Base-by-base conservation (phyloP, 2,113 vertebrate species). In the Perccottus glenii region DNA sequence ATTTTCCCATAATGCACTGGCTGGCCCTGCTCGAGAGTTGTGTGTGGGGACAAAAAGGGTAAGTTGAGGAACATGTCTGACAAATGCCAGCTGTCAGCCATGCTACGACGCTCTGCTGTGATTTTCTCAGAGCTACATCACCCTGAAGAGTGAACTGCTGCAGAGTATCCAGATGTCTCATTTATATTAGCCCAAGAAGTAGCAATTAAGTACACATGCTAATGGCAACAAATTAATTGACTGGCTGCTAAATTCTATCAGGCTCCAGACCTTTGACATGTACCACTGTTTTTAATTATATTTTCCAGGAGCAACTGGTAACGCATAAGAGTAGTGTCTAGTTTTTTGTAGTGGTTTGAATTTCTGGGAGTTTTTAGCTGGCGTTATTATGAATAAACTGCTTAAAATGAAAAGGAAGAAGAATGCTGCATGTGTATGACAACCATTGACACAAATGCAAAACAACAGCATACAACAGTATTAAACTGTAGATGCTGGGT, bases 71-170 rank as follows among this genome's bases (percentile, higher is more conserved):
- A 82, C 67, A 70, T 75, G 88, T 83, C 73, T 85, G 84, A 87
- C 88, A 88, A 87, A 85, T 87, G 73, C 72, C 81, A 85, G 72
- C 85, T 90, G 85, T 85, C 85, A 81, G 68, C 60, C 40, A 47
- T 38, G 68, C 61, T 60, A n/a, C 3, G 73, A 38, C 27, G 35
- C 50, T 33, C 70, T 74, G 64, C 15, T 70, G 67, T 59, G 75
- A 84, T 66, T 69, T 75, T 63, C 78, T 47, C 50, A 58, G 51
- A 7, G 16, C 51, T 36, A 60, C 59, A 16, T 49, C 63, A 16
- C 27, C 11, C 67, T 27, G 33, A 16, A 33, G 64, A 49, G 40
- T 73, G 75, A 76, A 35, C 67, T 6, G 6, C 11, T 46, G 45
- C 32, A 16, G 36, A 56, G 33, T 59, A 76, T 66, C 38, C 64